Percentiles rank a stretch among this genome's conserved stretches.
Conservation (phyloP, 2,888 invertebrate genomes). For the Alloplasta piceator region DNA sequence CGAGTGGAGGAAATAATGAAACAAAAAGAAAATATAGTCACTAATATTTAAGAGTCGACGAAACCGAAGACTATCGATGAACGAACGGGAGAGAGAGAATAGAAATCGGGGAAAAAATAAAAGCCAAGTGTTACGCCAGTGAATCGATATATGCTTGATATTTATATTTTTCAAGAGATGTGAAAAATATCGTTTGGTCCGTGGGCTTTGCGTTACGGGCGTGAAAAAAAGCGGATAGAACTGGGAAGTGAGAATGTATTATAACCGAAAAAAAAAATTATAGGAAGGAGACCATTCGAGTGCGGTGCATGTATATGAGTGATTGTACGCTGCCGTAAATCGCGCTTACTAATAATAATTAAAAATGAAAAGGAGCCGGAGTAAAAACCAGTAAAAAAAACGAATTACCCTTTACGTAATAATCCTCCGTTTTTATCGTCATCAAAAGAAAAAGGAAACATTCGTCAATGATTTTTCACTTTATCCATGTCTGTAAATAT, state of each 20-base stretch:
- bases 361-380: slow-evolving; percentile 38
- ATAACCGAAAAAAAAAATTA: slow-evolving; percentile 34
- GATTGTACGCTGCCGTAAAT: slow-evolving; percentile 74
- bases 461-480: slow-evolving; percentile 71
- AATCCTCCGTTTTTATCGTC: slow-evolving; percentile 78
- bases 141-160: slow-evolving; percentile 76
- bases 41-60: slow-evolving; percentile 78
- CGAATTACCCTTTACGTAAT: slow-evolving; percentile 75
- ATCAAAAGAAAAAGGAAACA: slow-evolving; percentile 60
- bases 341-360: slow-evolving; percentile 81
- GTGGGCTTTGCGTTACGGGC: slow-evolving; percentile 50
- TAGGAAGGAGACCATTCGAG: slow-evolving; percentile 65
- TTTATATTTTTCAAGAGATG: slow-evolving; percentile 78
- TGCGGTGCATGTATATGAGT: slow-evolving; percentile 70
- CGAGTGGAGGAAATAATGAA: slow-evolving; percentile 62
- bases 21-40: slow-evolving; percentile 75
- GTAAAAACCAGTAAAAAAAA: slow-evolving; percentile 52
- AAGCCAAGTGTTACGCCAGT: slow-evolving; percentile 30
- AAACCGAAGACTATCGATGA: slow-evolving; percentile 59
- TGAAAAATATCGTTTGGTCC: slow-evolving; percentile 66
- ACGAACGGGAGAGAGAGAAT: slow-evolving; percentile 57
- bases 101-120: slow-evolving; percentile 31
- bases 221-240: slow-evolving; percentile 27
- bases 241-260: not conserved
- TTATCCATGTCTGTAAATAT: slow-evolving; percentile 79